Conservation (phyloP, 2,113 vertebrate genomes). For the Callipepla squamata region DNA sequence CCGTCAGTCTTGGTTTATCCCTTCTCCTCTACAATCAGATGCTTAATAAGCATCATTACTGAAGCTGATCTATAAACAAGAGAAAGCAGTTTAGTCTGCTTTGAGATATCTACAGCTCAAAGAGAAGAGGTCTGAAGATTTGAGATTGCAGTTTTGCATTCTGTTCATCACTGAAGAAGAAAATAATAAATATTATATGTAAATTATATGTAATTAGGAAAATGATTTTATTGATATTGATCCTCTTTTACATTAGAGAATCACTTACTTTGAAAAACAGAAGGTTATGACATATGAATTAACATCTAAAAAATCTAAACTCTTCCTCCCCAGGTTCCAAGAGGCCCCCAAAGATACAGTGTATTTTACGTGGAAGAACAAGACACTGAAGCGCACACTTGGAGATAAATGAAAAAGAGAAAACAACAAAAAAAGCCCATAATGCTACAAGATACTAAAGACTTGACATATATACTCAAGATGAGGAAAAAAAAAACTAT, state of each 20-base stretch:
- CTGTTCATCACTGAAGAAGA: background rate
- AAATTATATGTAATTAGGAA: background rate
- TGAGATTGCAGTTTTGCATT: background rate
- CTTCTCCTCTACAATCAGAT: background rate
- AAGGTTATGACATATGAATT: constrained; percentile 10
- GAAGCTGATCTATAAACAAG: background rate
- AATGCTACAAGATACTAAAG: background rate
- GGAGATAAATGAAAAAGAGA: background rate
- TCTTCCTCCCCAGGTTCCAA: background rate
- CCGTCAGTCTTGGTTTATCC: background rate
- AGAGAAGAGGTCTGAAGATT: background rate
- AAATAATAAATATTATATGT: background rate
- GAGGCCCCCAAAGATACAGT: background rate
- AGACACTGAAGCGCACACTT: background rate
- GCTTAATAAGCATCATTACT: background rate
- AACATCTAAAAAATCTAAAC: constrained; percentile 20
- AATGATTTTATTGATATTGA: background rate
- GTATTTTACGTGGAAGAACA: background rate
- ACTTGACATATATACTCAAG: background rate
- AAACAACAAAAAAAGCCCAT: background rate
- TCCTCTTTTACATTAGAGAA: background rate
- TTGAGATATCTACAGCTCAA: background rate
- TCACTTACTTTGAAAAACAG: background rate
- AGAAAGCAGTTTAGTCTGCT: background rate
- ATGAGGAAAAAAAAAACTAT: background rate